phyloP scores from a whole-genome alignment of 2,113 vertebrate species.

The Meleagris gallopavo region DNA sequence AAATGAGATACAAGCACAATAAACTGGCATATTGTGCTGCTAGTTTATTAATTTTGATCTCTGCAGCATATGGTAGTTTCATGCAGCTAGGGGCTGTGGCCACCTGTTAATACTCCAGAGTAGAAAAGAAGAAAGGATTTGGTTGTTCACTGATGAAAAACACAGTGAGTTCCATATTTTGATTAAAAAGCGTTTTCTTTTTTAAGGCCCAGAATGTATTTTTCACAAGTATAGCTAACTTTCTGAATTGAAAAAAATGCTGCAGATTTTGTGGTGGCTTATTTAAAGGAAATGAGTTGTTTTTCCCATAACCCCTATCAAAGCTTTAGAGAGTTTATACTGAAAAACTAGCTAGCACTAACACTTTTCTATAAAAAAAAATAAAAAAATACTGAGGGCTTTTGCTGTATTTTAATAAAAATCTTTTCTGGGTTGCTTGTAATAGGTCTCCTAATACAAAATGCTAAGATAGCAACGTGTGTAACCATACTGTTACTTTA shows the following conservation, averaged over 20 bases:
- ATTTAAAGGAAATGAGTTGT: background rate
- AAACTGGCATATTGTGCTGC: conserved; percentile 33
- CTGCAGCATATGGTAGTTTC: conserved; percentile 62
- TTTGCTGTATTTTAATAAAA: background rate
- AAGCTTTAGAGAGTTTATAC: background rate
- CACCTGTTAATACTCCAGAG: conserved; percentile 65
- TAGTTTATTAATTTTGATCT: conserved; percentile 68
- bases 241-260: background rate
- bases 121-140: conserved; percentile 40
- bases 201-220: background rate
- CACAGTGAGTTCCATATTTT: background rate
- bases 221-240: background rate
- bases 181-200: background rate
- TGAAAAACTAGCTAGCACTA: background rate
- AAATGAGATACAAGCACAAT: conserved; percentile 54
- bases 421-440: background rate
- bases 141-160: conserved; percentile 54
- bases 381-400: background rate
- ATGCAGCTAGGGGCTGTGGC: conserved; percentile 47
- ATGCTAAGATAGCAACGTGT: fast-evolving
- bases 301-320: background rate
- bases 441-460: background rate
- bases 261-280: background rate
- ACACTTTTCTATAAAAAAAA: background rate
- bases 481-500: fast-evolving